Evolutionary conservation across 2,113 vertebrate genomes (phyloP), one percentile per base, ranked within the genome.

Genomic region (Pyxicephalus adspersus): DNA sequence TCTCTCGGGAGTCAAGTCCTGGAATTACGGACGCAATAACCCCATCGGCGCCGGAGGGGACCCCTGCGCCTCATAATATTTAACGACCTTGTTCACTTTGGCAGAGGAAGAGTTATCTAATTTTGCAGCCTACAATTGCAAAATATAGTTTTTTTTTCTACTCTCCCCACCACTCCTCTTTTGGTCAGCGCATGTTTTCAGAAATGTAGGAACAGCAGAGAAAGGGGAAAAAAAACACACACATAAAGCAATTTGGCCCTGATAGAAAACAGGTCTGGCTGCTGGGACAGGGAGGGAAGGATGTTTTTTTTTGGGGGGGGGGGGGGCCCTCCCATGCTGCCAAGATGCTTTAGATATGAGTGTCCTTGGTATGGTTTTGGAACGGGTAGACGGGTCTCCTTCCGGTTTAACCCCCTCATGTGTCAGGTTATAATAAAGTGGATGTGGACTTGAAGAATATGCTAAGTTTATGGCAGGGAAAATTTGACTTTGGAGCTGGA

Each of bases 1-100:
- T 82, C 61, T 82, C 80, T 82, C 80, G 80, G 80, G 80, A 82
- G 52, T 75, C 20, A 9, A 74, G 71, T 65, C 61, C 71, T 82
- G 80, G 80, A 82, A 82, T 66, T 71, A 82, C 3, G 23, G 80
- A 75, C n/a, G 51, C 29, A 45, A 51, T 75, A 82, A 82, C 80
- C 29, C 61, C 28, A 57, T 38, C 51, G 11, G 22, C 18, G 63
- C 80, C 70, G 31, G 29, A 55, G 6, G 55, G 28, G 34, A 29
- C 74, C 71, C 83, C 28, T 0, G 76, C 0, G 31, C 57, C 38
- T 7, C 61, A 26, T 65, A 52, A 28, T 76, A 76, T 38, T 64
- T 26, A 28, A 64, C 29, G 26, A 22, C 58, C 51, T 51, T 19
- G 34, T 23, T n/a, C 18, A 11, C 45, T 25, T 77, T 51, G 60